These are phyloP conservation scores for Rhabdomys pumilio DNA, from an alignment of 2,797 vertebrate species.

Conservation along the genomic window DNA sequence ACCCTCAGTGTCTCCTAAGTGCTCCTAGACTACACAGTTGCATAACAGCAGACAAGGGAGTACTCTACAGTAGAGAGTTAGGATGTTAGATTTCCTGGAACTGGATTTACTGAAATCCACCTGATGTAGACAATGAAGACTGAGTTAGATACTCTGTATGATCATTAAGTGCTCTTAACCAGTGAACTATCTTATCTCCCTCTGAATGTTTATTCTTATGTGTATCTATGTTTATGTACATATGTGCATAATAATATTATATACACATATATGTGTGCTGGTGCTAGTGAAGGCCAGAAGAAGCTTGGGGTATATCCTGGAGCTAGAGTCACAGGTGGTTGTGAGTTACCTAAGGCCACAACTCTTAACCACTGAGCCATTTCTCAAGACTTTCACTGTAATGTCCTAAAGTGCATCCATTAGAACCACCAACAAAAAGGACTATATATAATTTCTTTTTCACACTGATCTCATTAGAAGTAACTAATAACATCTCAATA, in stretches of 20 bases:
- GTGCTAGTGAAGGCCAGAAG: neutral
- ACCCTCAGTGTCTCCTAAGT: neutral
- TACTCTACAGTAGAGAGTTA: neutral
- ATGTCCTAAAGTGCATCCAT: neutral
- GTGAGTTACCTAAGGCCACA: neutral
- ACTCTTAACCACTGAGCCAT: neutral
- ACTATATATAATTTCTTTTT: slow-evolving; percentile 40
- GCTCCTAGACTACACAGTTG: neutral
- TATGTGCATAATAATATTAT: no score
- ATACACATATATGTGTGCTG: neutral
- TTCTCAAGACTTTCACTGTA: neutral
- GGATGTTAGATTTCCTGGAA: neutral
- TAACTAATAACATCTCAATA: slow-evolving; percentile 73
- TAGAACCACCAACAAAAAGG: neutral
- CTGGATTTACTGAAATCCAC: neutral
- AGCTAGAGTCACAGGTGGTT: neutral
- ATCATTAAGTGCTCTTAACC: neutral
- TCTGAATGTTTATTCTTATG: neutral
- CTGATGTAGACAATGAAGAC: no score
- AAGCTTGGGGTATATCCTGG: neutral
- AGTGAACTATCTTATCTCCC: neutral
- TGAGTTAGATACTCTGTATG: neutral
- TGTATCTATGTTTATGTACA: neutral
- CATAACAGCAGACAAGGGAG: neutral
- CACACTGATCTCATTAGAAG: slow-evolving; percentile 49